A percentile compares a stretch with the other conserved stretches of the same genome.
Conservation (phyloP, 2,113 vertebrate genomes). For the Cyprinodon variegatus region DNA sequence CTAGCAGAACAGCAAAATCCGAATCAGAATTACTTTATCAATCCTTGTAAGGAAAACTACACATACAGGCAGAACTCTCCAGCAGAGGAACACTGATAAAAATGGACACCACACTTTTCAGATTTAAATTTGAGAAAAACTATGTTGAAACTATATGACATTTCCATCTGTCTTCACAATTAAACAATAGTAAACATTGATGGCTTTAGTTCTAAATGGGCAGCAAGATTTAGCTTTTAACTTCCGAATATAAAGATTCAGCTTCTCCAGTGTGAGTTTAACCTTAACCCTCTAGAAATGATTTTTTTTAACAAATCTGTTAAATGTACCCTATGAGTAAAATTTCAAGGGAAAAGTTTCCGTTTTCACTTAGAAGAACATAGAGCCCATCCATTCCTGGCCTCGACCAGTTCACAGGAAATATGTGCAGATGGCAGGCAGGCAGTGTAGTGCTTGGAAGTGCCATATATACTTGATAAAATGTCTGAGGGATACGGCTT, state of each 20-base stretch:
- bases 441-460: slow-evolving; percentile 25
- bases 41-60: neutral
- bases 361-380: slow-evolving; percentile 7
- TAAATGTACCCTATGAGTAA: neutral
- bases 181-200: neutral
- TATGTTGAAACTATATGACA: too few relatives aligned
- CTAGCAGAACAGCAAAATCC: too few relatives aligned
- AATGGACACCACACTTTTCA: too few relatives aligned
- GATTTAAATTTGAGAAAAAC: too few relatives aligned
- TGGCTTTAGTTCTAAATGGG: neutral
- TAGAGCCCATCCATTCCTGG: neutral
- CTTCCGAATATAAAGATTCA: neutral
- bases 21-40: too few relatives aligned
- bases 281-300: neutral
- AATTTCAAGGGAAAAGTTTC: slow-evolving; percentile 16
- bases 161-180: too few relatives aligned
- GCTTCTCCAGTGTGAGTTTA: neutral
- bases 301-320: neutral
- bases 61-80: neutral
- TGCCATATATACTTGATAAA: slow-evolving; percentile 22
- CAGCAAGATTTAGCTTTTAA: neutral
- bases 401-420: slow-evolving; percentile 14
- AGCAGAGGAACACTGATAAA: too few relatives aligned
- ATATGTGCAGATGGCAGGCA: slow-evolving; percentile 30
- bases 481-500: slow-evolving; percentile 57